Evolutionary conservation across 37 sponge, comb jelly and placozoan genomes (phyloP).

Genomic region (Eunapius fragilis): DNA sequence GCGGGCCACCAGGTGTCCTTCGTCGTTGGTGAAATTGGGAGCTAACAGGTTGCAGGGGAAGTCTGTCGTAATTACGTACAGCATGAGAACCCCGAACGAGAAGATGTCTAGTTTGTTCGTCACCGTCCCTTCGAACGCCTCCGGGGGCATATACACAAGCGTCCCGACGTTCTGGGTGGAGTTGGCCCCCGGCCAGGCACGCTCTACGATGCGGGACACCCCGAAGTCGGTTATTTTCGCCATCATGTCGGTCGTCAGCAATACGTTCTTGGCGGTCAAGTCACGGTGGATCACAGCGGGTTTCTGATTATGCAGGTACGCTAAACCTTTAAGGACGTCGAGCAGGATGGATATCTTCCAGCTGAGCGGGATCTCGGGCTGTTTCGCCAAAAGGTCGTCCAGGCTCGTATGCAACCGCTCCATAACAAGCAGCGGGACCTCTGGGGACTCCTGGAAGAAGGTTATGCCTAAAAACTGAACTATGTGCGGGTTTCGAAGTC

Average conservation of each 20-base stretch:
- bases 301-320: constrained; percentile 50
- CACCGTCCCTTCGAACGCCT: background rate
- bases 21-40: background rate
- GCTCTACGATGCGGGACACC: constrained; percentile 38
- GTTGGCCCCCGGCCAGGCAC: background rate
- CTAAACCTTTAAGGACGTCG: constrained; percentile 48
- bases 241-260: constrained; percentile 30
- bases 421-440: constrained; percentile 43
- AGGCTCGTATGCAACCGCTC: constrained; percentile 33
- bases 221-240: constrained; percentile 75
- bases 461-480: constrained; percentile 57
- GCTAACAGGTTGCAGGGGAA: constrained; percentile 32
- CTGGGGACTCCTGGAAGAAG: background rate
- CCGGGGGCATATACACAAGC: constrained; percentile 44
- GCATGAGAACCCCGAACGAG: constrained; percentile 51
- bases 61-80: constrained; percentile 34
- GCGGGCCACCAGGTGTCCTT: constrained; percentile 7
- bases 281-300: constrained; percentile 60
- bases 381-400: constrained; percentile 5
- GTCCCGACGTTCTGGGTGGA: constrained; percentile 6
- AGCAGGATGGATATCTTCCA: constrained; percentile 28
- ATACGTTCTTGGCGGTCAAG: constrained; percentile 53
- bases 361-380: constrained; percentile 4
- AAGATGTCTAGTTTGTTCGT: constrained; percentile 45
- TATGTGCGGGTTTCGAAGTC: constrained; percentile 54